phyloP scores from a whole-genome alignment of 2,888 invertebrate species.

The Julus scanicus region DNA sequence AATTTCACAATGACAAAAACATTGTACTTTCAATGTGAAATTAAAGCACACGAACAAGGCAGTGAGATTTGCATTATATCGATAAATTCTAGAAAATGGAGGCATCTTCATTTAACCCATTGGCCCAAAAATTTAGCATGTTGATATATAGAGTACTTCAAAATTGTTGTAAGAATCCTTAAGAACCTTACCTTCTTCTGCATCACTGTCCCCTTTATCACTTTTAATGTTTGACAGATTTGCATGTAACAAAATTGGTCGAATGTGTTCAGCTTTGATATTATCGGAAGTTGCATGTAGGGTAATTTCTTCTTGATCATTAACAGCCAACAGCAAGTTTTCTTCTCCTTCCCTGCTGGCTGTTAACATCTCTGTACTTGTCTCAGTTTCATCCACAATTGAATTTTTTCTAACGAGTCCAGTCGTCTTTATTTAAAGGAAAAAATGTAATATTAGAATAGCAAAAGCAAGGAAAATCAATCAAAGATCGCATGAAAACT shows the following conservation, averaged over 20 bases:
- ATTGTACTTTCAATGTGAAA: too few relatives aligned
- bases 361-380: conserved; percentile 28
- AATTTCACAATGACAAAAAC: too few relatives aligned
- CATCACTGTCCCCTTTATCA: conserved; percentile 56
- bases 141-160: not conserved
- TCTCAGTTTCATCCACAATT: conserved; percentile 52
- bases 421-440: not conserved
- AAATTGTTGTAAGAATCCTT: conserved; percentile 16
- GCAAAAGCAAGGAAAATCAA: not conserved
- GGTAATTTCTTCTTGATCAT: conserved; percentile 46
- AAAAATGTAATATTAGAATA: not conserved
- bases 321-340: not conserved
- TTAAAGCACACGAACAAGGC: too few relatives aligned
- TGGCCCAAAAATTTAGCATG: too few relatives aligned
- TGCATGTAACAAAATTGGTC: conserved; percentile 57
- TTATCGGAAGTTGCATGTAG: conserved; percentile 23
- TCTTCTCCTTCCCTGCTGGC: not conserved
- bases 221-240: conserved; percentile 53
- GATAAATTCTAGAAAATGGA: too few relatives aligned
- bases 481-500: not conserved
- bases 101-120: too few relatives aligned
- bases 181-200: conserved; percentile 57
- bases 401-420: conserved; percentile 56
- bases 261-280: conserved; percentile 47
- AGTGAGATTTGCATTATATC: too few relatives aligned